Base-by-base conservation (phyloP, 2,797 vertebrate genomes). In the Semotilus atromaculatus region DNA sequence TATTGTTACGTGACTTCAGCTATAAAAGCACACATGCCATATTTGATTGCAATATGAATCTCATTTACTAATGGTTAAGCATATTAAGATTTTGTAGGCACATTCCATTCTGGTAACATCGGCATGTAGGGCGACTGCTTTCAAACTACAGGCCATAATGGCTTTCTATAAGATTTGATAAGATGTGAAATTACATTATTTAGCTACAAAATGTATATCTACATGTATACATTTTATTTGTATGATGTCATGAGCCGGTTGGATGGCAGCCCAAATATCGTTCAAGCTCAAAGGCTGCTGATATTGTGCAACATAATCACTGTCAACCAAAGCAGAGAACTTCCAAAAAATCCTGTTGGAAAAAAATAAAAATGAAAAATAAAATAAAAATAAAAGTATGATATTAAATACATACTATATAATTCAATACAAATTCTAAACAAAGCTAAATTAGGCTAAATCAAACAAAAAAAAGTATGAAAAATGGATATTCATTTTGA, bases 21-120 rank as follows among this genome's bases (percentile, higher is more conserved):
- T 55, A 77, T 83, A 75, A 75, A 83, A 83, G 34, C 81, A 29
- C 31, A 58, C 62, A 76, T 0, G 4, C 48, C 34, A 76, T 68
- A 68, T 75, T 55, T 76, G 62, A 76, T 53, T 76, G 60, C n/a
- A 67, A n/a, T 55, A 67, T 48, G 75, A 62, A 58, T 78, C n/a
- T 84, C 13, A 45, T 70, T 78, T 84, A 75, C 29, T 79, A 70
- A 60, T 43, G 21, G 36, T 53, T 45, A 78, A 79, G 21, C 26
- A 40, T 45, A 67, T 70, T 77, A 43, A 83, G 26, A 70, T 68
- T 68, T 67, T 48, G 23, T 3, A 18, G 19, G 29, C 58, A 21
- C 10, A 40, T 45, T 75, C 34, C 58, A 36, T 74, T 53, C 18
- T 45, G 51, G 21, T 53, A 64, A 83, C 31, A 82, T 18, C 21